Evolutionary conservation across 2,797 vertebrate genomes (phyloP).

Genomic region (Chaunax sp.): DNA sequence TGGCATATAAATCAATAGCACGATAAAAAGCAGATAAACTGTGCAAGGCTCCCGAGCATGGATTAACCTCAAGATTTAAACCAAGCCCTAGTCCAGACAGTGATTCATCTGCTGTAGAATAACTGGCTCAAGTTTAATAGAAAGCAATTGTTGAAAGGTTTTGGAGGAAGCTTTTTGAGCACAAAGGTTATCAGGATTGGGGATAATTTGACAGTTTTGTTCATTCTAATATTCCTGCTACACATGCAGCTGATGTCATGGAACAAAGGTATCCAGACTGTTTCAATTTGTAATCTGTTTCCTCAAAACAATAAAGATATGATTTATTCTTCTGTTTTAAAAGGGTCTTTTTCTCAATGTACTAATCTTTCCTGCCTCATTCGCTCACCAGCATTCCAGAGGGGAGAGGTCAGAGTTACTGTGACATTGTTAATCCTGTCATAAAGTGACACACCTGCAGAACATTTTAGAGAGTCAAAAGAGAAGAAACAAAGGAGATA

Average conservation of each 20-base stretch:
- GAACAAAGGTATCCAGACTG: background rate
- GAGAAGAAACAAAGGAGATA: background rate
- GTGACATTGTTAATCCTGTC: constrained; percentile 36
- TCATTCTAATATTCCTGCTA: too few species aligned
- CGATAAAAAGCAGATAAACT: constrained; percentile 24
- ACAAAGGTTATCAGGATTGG: background rate
- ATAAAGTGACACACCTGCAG: constrained; percentile 61
- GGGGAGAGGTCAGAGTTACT: constrained; percentile 9
- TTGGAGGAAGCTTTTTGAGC: background rate
- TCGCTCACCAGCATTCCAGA: constrained; percentile 8
- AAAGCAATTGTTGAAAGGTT: background rate
- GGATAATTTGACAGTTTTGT: background rate
- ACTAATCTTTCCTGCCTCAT: constrained; percentile 4
- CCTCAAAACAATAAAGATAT: background rate
- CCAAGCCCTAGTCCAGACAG: constrained; percentile 21
- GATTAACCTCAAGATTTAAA: constrained; percentile 29
- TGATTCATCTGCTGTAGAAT: background rate
- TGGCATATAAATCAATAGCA: constrained; percentile 34
- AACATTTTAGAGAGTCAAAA: background rate
- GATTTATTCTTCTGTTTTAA: background rate
- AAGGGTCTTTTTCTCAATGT: background rate
- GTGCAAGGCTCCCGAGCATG: constrained; percentile 15
- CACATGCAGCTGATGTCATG: background rate
- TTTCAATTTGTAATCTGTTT: background rate
- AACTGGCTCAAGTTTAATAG: constrained; percentile 3